Evolutionary conservation across 2,888 invertebrate species (phyloP).

Genomic region (Eueremaeus valkanovi): DNA sequence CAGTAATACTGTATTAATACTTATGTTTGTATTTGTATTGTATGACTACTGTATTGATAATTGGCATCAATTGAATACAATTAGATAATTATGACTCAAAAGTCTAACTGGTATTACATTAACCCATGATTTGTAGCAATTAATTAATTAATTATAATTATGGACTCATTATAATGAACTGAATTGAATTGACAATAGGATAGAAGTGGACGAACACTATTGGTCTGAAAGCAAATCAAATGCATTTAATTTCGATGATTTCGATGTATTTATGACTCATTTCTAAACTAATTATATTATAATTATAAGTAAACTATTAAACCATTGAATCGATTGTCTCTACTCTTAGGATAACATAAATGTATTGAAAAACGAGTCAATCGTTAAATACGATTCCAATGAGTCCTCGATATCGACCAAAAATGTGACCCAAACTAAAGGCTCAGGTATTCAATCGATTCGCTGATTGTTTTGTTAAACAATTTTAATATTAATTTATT

Average conservation of each 20-base stretch:
- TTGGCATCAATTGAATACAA: no score
- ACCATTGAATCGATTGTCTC: no score
- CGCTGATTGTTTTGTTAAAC: not conserved
- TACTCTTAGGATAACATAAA: not conserved
- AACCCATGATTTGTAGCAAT: not conserved
- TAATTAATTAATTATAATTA: not conserved
- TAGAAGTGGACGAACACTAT: not conserved
- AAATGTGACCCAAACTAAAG: not conserved
- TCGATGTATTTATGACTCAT: not conserved
- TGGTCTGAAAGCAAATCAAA: slow-evolving; percentile 19
- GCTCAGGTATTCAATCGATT: not conserved
- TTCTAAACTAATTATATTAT: not conserved
- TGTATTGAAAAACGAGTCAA: not conserved
- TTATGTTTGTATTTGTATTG: no score
- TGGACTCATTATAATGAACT: not conserved
- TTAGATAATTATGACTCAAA: not conserved
- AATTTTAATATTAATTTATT: not conserved
- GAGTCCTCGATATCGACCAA: not conserved
- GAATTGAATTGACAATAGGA: not conserved
- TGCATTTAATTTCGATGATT: slow-evolving; percentile 21
- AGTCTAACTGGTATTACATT: not conserved
- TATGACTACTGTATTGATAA: no score
- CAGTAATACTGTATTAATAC: no score
- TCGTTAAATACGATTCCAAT: not conserved
- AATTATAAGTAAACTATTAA: not conserved